phyloP scores from a whole-genome alignment of 30 jellyfish, hydroid and myxozoan species.

The Aurelia sp. region DNA sequence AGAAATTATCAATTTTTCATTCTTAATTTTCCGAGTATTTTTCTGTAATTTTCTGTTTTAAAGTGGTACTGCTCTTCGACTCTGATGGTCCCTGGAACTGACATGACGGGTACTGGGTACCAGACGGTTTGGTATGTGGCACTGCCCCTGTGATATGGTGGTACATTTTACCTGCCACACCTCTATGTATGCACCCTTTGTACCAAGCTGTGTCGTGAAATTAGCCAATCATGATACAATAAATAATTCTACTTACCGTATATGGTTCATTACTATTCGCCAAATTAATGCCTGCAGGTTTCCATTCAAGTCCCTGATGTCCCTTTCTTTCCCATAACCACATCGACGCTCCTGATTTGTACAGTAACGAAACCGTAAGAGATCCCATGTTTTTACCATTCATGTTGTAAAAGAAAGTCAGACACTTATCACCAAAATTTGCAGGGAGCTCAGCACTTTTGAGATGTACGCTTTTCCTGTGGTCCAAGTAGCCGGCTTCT shows the following conservation, averaged over 20 bases:
- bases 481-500: conserved; percentile 47
- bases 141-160: too few relatives aligned
- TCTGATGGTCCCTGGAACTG: too few relatives aligned
- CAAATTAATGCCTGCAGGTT: conserved; percentile 62
- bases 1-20: too few relatives aligned
- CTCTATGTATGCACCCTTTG: too few relatives aligned
- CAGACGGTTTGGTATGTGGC: too few relatives aligned
- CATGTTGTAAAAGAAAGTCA: conserved; percentile 81
- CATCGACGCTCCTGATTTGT: conserved; percentile 53
- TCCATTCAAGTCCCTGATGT: conserved; percentile 88
- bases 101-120: too few relatives aligned
- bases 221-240: too few relatives aligned
- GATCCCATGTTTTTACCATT: conserved; percentile 77
- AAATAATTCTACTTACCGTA: conserved; percentile 26
- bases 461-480: conserved; percentile 51
- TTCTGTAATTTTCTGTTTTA: too few relatives aligned
- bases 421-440: conserved; percentile 73
- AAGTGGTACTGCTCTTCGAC: too few relatives aligned
- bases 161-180: too few relatives aligned
- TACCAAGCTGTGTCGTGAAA: too few relatives aligned
- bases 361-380: conserved; percentile 10
- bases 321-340: conserved; percentile 76
- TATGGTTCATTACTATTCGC: conserved; percentile 61
- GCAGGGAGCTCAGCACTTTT: conserved; percentile 67
- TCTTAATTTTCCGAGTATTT: too few relatives aligned